phyloP scores from a whole-genome alignment of 1,140 invertebrate genomes.

The Oryzaephilus surinamensis region DNA sequence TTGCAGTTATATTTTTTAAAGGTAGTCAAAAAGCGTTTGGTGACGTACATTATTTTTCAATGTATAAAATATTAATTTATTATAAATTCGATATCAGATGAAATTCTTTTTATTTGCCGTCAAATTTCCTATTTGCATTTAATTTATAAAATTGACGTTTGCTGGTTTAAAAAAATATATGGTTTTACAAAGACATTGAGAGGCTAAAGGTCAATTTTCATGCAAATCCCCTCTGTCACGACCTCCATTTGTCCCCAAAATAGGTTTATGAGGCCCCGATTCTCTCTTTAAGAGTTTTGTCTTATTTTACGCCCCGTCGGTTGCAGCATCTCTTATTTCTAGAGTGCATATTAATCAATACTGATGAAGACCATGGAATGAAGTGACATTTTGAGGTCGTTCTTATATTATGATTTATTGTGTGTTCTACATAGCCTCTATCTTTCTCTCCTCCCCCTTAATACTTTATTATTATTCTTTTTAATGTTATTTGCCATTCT shows the following conservation, averaged over 20 bases:
- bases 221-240: constrained; percentile 27
- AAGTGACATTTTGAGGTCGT: constrained; percentile 10
- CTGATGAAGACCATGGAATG: background rate
- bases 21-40: too few species aligned
- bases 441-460: background rate
- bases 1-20: too few species aligned
- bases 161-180: too few species aligned
- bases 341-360: constrained; percentile 23
- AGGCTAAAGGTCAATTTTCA: constrained; percentile 27
- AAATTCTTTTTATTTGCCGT: too few species aligned
- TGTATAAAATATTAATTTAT: too few species aligned
- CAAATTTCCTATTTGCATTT: too few species aligned
- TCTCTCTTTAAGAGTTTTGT: constrained; percentile 11
- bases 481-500: too few species aligned
- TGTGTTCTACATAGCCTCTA: background rate
- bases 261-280: constrained; percentile 16
- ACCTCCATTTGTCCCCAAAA: constrained; percentile 23
- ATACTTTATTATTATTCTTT: too few species aligned
- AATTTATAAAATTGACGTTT: too few species aligned
- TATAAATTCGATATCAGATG: too few species aligned
- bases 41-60: too few species aligned
- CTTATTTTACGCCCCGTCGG: constrained; percentile 25
- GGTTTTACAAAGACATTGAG: too few species aligned
- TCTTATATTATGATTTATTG: constrained; percentile 13
- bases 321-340: constrained; percentile 12